Evolutionary conservation across 2,888 invertebrate genomes (phyloP), one percentile per base, ranked within the genome.

Genomic region (Xylophagus ater): DNA sequence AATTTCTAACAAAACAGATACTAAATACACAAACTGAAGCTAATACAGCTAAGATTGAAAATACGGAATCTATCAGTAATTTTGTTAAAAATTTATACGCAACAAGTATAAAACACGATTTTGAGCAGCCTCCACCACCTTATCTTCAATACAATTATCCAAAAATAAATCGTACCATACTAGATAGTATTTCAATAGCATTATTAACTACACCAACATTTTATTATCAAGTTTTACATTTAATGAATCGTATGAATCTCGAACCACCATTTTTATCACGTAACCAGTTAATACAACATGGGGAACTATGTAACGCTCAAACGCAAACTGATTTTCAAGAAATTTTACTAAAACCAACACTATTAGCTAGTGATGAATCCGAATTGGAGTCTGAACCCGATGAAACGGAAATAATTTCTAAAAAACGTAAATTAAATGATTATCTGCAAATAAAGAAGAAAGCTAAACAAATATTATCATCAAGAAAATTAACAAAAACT

Each of bases 201-300:
- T 62, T 94, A 40, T 72, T 80, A 39, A 72, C 73, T 12, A 78
- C 86, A 49, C 81, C 83, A 37, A 77, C 79, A 51, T 85, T 94
- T 60, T 94, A 94, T 57, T 78, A 74, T 2, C 79, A 85, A 71
- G 76, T 82, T 8, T 57, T 94, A 32, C 93, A 94, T 66, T 70
- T 94, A 37, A 93, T 94, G 93, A 94, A 94, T 59, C 85, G 83
- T 65, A 89, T 94, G 89, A 85, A 83, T 59, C 63, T 94, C 34
- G 81, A 84, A 13, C 75, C 81, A 29, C 94, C 94, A 1, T 93
- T 94, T 65, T 72, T 69, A 13, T 57, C 65, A 48, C 51, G 38
- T 5, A 18, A 41, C 34, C 15, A 34, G 13, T 34, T 42, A 30
- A 23, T 40, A 4, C 37, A 36, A 7, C 30, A 28, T 1, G 40